These are phyloP conservation scores for Eupleurogrammus muticus DNA, from an alignment of 2,797 vertebrate genomes.

Conservation along the genomic window DNA sequence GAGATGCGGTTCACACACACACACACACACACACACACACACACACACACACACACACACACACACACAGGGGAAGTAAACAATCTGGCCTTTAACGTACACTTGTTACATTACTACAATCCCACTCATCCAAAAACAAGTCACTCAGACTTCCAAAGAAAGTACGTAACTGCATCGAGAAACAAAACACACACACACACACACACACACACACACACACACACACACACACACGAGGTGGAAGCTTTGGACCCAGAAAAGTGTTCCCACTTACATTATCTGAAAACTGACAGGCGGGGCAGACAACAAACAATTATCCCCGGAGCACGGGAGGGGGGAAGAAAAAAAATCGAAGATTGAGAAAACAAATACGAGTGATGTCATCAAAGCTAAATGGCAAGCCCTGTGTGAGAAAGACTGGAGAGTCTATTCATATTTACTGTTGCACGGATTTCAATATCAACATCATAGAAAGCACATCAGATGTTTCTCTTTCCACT, in stretches of 20 bases:
- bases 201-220: too few relatives aligned
- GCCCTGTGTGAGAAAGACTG: conserved; percentile 73
- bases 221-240: conserved; percentile 20
- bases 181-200: conserved; percentile 13
- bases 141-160: conserved; percentile 33
- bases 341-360: conserved; percentile 74
- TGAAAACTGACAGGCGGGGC: conserved; percentile 77
- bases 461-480: conserved; percentile 69
- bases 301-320: conserved; percentile 85
- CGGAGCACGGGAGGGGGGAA: conserved; percentile 22
- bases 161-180: background rate
- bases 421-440: conserved; percentile 79
- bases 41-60: conserved; percentile 7
- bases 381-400: conserved; percentile 79
- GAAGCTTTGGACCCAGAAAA: conserved; percentile 30
- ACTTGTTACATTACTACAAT: conserved; percentile 39
- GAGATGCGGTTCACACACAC: conserved; percentile 1
- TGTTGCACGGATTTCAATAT: conserved; percentile 68
- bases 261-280: conserved; percentile 75
- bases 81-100: conserved; percentile 46
- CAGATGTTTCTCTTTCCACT: conserved; percentile 66
- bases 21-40: background rate
- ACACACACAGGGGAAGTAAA: conserved; percentile 30
- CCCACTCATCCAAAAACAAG: conserved; percentile 36
- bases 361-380: conserved; percentile 79